Evolutionary conservation across 2,888 invertebrate genomes (phyloP).

Genomic region (Atethmia centrago): DNA sequence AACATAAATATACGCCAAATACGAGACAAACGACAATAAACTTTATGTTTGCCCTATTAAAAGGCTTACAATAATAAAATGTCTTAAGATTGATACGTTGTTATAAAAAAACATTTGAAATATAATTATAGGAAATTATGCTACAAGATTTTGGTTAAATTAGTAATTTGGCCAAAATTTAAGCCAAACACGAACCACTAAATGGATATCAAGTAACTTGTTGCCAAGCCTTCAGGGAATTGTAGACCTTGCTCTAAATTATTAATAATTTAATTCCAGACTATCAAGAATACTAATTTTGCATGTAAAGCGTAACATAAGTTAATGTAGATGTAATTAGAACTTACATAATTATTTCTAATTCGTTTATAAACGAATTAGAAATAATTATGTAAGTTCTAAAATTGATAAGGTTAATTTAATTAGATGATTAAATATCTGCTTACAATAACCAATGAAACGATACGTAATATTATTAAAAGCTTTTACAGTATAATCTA

Average conservation of each 20-base stretch:
- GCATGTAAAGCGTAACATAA: neutral
- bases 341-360: neutral
- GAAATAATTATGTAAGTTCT: neutral
- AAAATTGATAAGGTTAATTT: neutral
- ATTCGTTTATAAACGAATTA: neutral
- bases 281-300: constrained; percentile 11
- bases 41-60: no score
- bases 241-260: neutral
- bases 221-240: constrained; percentile 29
- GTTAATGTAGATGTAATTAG: no score
- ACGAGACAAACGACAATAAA: no score
- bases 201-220: constrained; percentile 6
- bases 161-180: constrained; percentile 5
- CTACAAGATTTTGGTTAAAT: constrained; percentile 6
- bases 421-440: neutral
- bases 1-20: no score
- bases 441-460: constrained; percentile 53
- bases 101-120: no score
- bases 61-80: no score
- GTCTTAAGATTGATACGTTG: no score
- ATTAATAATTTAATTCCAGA: neutral
- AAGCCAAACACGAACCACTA: neutral
- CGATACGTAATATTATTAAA: constrained; percentile 34
- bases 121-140: no score
- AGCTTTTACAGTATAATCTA: constrained; percentile 50